phyloP scores from a whole-genome alignment of 2,113 vertebrate genomes.

The Pteruthius melanotis region DNA sequence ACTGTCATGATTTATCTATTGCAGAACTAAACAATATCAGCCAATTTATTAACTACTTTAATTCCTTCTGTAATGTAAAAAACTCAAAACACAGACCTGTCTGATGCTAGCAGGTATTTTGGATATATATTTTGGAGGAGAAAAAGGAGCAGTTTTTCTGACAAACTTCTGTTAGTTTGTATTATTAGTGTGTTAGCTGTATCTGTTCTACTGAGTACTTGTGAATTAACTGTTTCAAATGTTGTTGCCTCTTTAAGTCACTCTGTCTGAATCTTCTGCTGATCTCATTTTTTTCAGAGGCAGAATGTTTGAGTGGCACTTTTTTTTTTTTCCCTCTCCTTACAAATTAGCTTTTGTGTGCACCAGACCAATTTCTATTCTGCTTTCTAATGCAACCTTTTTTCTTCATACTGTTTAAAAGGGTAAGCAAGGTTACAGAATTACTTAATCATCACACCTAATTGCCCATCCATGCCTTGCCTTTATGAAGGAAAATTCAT shows the following conservation, averaged over 20 bases:
- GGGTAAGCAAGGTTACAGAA: background rate
- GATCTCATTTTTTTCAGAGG: background rate
- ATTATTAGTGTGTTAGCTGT: background rate
- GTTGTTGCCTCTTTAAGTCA: background rate
- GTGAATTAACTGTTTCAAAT: background rate
- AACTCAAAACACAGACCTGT: background rate
- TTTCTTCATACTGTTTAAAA: background rate
- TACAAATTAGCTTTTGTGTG: background rate
- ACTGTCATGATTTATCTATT: background rate
- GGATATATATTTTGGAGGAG: background rate
- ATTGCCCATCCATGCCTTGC: background rate
- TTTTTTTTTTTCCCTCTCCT: background rate
- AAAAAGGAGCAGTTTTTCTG: background rate
- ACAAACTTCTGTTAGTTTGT: background rate
- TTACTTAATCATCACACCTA: conserved; percentile 10
- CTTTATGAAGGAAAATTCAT: background rate
- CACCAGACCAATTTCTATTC: background rate
- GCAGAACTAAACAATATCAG: background rate
- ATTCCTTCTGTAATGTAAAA: background rate
- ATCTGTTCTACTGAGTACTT: background rate
- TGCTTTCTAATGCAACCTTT: background rate
- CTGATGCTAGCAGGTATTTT: background rate
- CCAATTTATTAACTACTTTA: background rate
- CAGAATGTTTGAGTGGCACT: background rate
- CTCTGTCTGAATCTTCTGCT: background rate